Evolutionary conservation across 2,888 invertebrate species (phyloP), one percentile per base, ranked within the genome.

Genomic region (Dinocampus coccinellae): DNA sequence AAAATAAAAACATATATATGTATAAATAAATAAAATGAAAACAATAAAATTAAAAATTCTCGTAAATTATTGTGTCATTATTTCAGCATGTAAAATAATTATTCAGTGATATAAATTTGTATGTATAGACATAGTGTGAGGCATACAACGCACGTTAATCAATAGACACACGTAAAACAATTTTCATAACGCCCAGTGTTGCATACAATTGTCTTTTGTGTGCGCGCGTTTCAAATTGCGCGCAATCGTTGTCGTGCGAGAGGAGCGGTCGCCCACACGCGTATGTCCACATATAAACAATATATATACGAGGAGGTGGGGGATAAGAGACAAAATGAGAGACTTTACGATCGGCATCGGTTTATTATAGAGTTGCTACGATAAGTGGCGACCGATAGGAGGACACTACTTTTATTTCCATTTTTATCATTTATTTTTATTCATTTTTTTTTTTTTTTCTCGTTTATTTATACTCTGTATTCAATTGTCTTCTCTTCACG

Each of bases 291-390:
- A 58, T 60, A 33, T 60, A 24, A 7, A 9, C 10, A 1, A n/a
- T 13, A n/a, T 39, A 58, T 16, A 29, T 7, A 55, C 42, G 57
- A 29, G 34, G 26, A 9, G 24, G 47, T 63, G 55, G 42, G 58
- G 47, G 36, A 64, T 68, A 29, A 67, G 70, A 61, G 66, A 75
- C 69, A 72, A 75, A 77, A 77, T 75, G 74, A 73, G 70, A 69
- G 65, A 73, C 68, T 75, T 76, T 74, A 75, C 77, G 76, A 76
- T 73, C 67, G 71, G 69, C 73, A 60, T 71, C 62, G 73, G 74
- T 76, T 47, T 74, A 75, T 75, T 76, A 76, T 72, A 73, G 75
- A 69, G 72, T 52, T 57, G 69, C 39, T 1, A 55, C 62, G 77
- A 75, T 69, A 72, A 71, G 70, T 69, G 72, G 60, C 72, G 77